A percentile compares a stretch with the other conserved stretches of the same genome.
phyloP scores from a whole-genome alignment of 2,797 vertebrate species.

The Threskiornis aethiopicus region DNA sequence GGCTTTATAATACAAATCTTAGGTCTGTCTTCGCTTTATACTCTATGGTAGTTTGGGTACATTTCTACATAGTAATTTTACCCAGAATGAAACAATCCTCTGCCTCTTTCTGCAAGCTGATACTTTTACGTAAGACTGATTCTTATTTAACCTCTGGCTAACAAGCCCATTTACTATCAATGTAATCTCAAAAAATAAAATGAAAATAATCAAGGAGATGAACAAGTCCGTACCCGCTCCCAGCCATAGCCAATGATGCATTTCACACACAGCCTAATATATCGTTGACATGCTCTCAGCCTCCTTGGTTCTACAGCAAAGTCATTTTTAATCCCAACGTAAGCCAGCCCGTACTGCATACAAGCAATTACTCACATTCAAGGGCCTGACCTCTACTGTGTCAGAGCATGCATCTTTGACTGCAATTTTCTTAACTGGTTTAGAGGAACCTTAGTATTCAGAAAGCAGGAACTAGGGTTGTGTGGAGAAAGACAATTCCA shows the following conservation, averaged over 20 bases:
- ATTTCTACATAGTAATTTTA: neutral
- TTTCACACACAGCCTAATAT: neutral
- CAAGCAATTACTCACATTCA: neutral
- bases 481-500: neutral
- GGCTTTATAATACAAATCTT: neutral
- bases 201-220: neutral
- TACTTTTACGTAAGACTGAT: neutral
- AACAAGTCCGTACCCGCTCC: neutral
- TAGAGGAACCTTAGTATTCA: neutral
- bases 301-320: neutral
- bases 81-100: neutral
- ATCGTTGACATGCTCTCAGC: fast-evolving
- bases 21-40: neutral
- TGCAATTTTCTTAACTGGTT: neutral
- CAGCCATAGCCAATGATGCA: neutral
- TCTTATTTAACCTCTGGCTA: neutral
- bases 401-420: neutral
- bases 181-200: neutral
- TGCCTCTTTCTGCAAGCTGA: neutral
- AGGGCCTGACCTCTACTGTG: neutral
- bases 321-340: neutral
- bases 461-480: neutral
- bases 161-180: neutral
- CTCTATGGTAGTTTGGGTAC: neutral
- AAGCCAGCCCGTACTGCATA: neutral